A percentile compares a stretch with the other conserved stretches of the same genome.
phyloP scores from a whole-genome alignment of 2,888 invertebrate species.

The Ophion ellenae region DNA sequence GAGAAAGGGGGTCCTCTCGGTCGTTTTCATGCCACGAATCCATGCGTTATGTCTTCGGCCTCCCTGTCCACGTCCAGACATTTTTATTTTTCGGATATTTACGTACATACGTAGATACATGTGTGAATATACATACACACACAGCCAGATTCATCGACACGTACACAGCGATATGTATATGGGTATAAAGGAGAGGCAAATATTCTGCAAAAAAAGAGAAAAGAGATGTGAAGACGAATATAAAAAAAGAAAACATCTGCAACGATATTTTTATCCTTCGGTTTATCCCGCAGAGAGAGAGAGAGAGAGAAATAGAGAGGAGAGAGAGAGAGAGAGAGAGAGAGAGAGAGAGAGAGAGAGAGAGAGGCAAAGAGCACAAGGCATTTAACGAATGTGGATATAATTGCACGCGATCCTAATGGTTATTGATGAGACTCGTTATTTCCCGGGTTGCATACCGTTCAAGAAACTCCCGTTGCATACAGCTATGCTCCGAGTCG shows the following conservation, averaged over 20 bases:
- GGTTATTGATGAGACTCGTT: conserved; percentile 80
- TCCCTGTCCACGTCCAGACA: conserved; percentile 19
- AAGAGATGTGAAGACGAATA: conserved; percentile 37
- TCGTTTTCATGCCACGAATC: conserved; percentile 37
- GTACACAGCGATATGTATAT: neutral
- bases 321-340: conserved; percentile 15
- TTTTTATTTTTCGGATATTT: conserved; percentile 39
- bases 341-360: conserved; percentile 4
- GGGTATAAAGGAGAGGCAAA: conserved; percentile 31
- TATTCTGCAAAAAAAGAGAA: conserved; percentile 35
- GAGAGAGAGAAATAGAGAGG: conserved; percentile 18
- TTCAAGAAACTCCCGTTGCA: conserved; percentile 42
- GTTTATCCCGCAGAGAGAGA: conserved; percentile 48
- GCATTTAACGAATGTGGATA: conserved; percentile 78
- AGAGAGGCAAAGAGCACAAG: conserved; percentile 19
- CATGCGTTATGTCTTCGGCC: conserved; percentile 28
- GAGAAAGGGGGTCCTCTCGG: neutral
- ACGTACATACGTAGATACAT: conserved; percentile 2
- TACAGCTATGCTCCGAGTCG: conserved; percentile 29
- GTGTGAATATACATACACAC: neutral
- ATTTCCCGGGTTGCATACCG: conserved; percentile 66
- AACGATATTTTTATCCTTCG: conserved; percentile 62
- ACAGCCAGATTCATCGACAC: neutral
- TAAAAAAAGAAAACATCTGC: conserved; percentile 41
- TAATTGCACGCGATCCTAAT: conserved; percentile 81